phyloP scores from a whole-genome alignment of 2,113 vertebrate species.

The Todiramphus chloris region DNA sequence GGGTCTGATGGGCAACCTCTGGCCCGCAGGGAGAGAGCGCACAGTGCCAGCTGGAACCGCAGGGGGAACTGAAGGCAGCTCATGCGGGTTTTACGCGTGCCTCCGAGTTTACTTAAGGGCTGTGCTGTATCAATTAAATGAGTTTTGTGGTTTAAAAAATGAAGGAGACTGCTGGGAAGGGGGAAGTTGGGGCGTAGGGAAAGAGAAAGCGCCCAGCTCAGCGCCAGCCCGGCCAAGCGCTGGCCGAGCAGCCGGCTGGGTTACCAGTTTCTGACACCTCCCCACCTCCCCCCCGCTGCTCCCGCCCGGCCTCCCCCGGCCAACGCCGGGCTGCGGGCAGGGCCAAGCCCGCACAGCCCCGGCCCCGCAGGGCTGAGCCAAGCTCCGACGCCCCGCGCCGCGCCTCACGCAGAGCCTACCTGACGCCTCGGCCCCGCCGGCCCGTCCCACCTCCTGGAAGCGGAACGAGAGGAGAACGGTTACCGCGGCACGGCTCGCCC shows the following conservation, averaged over 20 bases:
- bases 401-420: background rate
- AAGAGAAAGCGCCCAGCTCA: too few relatives aligned
- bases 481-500: background rate
- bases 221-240: background rate
- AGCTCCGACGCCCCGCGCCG: background rate
- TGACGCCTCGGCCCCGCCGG: background rate
- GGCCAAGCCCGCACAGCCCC: too few relatives aligned
- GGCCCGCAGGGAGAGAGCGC: fast-evolving
- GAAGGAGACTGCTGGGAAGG: background rate
- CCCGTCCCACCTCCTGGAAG: conserved; percentile 39
- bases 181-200: background rate
- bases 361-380: background rate
- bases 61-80: fast-evolving
- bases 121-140: background rate
- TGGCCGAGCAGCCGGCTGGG: background rate
- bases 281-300: background rate
- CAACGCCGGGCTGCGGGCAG: background rate
- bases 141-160: background rate
- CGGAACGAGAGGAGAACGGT: background rate
- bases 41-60: fast-evolving
- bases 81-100: fast-evolving
- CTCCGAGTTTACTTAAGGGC: background rate
- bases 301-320: background rate
- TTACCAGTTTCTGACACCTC: too few relatives aligned
- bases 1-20: fast-evolving